Evolutionary conservation across 1,140 invertebrate genomes (phyloP), one percentile per base, ranked within the genome.

Genomic region (Goniozus legneri): DNA sequence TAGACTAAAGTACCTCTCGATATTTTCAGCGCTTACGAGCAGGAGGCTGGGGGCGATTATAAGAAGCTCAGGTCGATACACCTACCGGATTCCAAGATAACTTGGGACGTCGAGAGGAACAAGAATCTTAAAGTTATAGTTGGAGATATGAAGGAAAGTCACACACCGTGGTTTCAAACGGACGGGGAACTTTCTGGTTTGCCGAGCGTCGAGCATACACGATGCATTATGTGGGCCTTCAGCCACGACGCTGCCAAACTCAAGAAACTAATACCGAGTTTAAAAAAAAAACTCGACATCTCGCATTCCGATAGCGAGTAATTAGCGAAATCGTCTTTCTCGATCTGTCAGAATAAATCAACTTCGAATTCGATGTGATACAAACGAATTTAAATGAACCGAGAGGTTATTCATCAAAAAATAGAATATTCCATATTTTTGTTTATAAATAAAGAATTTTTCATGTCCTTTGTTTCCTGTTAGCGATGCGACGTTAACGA

Each of bases 31-130:
- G 62, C 62, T 6, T 73, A 71, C 45, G 50, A 59, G 31, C n/a
- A n/a, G n/a, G 54, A 59, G 10, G 66, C 42, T 2, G 56, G 65
- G 1, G 71, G 70, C 3, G 69, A 73, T 36, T 58, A 69, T 14
- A 73, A 73, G 32, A 66, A 64, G 30, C 47, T 75, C 8, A 62
- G 73, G 4, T 57, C 50, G 8, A 52, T 60, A 1, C 62, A 58
- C 46, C 55, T 70, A n/a, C 36, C 56, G 10, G 55, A 58, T 6
- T 50, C 53, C 18, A 45, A 55, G 12, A 52, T 65, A 2, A 75
- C 73, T 0, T 76, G 72, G 73, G 73, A 76, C 24, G 51, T 73
- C 3, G 62, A 71, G 12, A 60, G 73, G 8, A 76, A 76, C 27
- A 64, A 54, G 27, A 50, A 58, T 4, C 40, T 76, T 0, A 58